phyloP scores from a whole-genome alignment of 2,797 vertebrate species.

The Vultur gryphus region DNA sequence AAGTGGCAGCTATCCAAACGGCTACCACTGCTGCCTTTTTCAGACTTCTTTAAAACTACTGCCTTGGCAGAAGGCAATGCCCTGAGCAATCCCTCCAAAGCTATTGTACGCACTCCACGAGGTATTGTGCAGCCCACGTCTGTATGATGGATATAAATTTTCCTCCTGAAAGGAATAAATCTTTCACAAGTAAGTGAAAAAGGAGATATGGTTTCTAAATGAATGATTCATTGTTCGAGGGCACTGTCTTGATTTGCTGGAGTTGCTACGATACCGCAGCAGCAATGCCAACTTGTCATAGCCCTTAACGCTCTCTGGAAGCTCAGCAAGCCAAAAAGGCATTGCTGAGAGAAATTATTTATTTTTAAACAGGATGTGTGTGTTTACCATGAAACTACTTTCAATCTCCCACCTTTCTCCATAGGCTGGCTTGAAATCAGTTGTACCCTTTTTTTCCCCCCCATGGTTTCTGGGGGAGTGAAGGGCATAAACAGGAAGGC shows the following conservation, averaged over 20 bases:
- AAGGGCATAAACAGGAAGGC: slow-evolving; percentile 61
- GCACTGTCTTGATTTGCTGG: background rate
- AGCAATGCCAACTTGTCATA: background rate
- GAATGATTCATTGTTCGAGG: slow-evolving; percentile 49
- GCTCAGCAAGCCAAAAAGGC: background rate
- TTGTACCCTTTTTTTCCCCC: background rate
- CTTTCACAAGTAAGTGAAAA: background rate
- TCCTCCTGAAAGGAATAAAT: slow-evolving; percentile 23
- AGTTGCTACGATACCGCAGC: slow-evolving; percentile 29
- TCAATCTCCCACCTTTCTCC: background rate
- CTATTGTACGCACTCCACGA: background rate
- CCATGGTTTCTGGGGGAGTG: background rate
- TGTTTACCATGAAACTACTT: slow-evolving; percentile 19
- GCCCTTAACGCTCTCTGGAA: background rate
- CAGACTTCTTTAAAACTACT: background rate
- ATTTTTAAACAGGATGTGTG: background rate
- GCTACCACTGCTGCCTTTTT: background rate
- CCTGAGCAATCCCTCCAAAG: background rate
- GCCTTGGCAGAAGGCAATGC: background rate
- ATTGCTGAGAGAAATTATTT: background rate
- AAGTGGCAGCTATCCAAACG: background rate
- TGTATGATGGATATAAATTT: slow-evolving; percentile 8
- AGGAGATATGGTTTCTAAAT: slow-evolving; percentile 39
- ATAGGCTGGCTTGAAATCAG: background rate
- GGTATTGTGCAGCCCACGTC: background rate